Evolutionary conservation across 92 coral and sea anemone genomes (phyloP).

Genomic region (Palythoa grandiflora): DNA sequence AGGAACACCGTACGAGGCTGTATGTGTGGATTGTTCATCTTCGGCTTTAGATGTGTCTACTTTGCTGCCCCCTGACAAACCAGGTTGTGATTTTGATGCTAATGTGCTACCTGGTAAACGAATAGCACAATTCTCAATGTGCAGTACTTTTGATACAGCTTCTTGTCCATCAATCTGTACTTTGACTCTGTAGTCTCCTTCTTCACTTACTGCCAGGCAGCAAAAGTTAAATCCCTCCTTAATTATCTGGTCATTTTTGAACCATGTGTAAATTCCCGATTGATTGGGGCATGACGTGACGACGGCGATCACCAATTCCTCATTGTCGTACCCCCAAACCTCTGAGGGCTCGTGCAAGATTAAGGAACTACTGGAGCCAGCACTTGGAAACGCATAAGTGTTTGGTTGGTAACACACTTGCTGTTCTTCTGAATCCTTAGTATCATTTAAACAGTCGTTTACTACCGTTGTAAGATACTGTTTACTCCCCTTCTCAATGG

Average conservation of each 20-base stretch:
- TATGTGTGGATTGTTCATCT: not conserved
- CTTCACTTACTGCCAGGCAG: slow-evolving; percentile 48
- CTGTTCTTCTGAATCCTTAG: not conserved
- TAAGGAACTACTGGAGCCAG: slow-evolving; percentile 5
- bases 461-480: slow-evolving; percentile 46
- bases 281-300: slow-evolving; percentile 31
- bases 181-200: slow-evolving; percentile 43
- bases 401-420: slow-evolving; percentile 8
- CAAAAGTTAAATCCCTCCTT: slow-evolving; percentile 43
- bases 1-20: not conserved
- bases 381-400: slow-evolving; percentile 23
- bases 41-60: not conserved
- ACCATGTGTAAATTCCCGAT: slow-evolving; percentile 29
- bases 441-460: not conserved
- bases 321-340: slow-evolving; percentile 44
- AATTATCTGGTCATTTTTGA: slow-evolving; percentile 17
- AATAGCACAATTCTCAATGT: slow-evolving; percentile 32
- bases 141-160: slow-evolving; percentile 29
- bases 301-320: slow-evolving; percentile 38
- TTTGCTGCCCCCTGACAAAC: not conserved
- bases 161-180: slow-evolving; percentile 35
- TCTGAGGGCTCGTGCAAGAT: slow-evolving; percentile 49
- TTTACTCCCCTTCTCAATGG: slow-evolving; percentile 38
- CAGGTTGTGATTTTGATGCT: not conserved
- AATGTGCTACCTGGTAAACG: not conserved